Evolutionary conservation across 2,113 vertebrate species (phyloP), one percentile per base, ranked within the genome.

Genomic region (Colistium nudipinnis): DNA sequence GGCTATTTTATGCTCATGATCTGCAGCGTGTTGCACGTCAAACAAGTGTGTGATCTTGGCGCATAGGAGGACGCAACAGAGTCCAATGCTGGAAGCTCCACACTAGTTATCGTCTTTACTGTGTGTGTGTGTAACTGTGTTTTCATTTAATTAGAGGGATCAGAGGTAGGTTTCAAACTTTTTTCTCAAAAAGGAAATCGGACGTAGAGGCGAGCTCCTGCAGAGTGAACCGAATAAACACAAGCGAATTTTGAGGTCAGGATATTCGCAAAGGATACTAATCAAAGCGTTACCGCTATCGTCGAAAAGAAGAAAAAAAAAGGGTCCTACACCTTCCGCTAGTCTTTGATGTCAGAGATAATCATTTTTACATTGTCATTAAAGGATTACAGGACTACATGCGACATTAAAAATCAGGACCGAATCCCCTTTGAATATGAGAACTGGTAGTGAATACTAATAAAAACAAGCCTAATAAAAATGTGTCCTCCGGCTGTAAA

Each of bases 91-190:
- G 69, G 71, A 73, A 62, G 67, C 74, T 76, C 54, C 60, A 62
- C 63, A 60, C 45, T 59, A 81, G 74, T 62, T 84, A 72, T 60
- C 39, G 69, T 52, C 52, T 64, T 44, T 69, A 53, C 31, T 31
- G 49, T 28, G 14, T n/a, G 24, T 41, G 75, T 53, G 56, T 55
- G 76, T 17, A 24, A 88, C 82, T 84, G 83, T 74, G 81, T 85
- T 88, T 81, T 86, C 76, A 84, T 88, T 88, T 89, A 88, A 90
- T 89, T 90, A 88, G 87, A 72, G 22, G 80, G 78, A 88, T 88
- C 85, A 89, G 72, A 86, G 85, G 81, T 85, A 76, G 82, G 74
- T 52, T 78, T 87, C 73, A 85, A 78, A 85, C 76, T 82, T 84
- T 90, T 70, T 65, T 81, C 60, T 85, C 76, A 81, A 78, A 56